Base-by-base conservation (phyloP, 2,888 invertebrate genomes). In the Chironomus riparius region DNA sequence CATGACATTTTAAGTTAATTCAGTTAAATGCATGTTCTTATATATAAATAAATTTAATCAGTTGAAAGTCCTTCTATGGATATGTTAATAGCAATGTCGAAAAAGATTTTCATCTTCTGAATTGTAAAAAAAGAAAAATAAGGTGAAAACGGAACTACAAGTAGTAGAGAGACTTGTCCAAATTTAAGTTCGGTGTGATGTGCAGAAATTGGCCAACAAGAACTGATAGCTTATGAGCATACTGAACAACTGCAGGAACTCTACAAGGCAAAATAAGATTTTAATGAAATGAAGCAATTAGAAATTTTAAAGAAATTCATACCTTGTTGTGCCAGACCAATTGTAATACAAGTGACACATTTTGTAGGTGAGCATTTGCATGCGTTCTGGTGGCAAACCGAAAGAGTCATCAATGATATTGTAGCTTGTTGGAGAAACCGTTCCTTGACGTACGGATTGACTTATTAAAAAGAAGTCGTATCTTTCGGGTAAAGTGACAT, bases 401-500 rank as follows among this genome's bases (percentile, higher is more conserved):
- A 89, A 86, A 0, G 85, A 89, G 79, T 96, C 95, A 6, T 88
- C 87, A 4, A 98, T 88, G 0, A 98, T 89, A 79, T 95, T 97
- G 85, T 94, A 98, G 0, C 90, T 90, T 0, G 97, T 96, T 0
- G 98, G 98, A 0, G 93, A 88, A 0, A 97, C 96, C 0, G 97
- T 95, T 0, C 97, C 97, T 78, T 96, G 94, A 0, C 88, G 86
- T 0, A 95, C 94, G 56, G 89, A 89, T 82, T 98, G 97, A 0
- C 94, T 92, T 0, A 97, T 91, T 50, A 98, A 83, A 82, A 89
- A 97, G 85, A 97, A 98, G 81, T 98, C 97, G 79, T 92, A 96
- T 77, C 92, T 92, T 80, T 92, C 89, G 0, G 94, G 94, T 77
- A 90, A 82, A 0, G 97, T 97, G 0, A 97, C 89, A 0, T 91